Base-by-base conservation (phyloP, 2,888 invertebrate species). In the Elmis aenea region DNA sequence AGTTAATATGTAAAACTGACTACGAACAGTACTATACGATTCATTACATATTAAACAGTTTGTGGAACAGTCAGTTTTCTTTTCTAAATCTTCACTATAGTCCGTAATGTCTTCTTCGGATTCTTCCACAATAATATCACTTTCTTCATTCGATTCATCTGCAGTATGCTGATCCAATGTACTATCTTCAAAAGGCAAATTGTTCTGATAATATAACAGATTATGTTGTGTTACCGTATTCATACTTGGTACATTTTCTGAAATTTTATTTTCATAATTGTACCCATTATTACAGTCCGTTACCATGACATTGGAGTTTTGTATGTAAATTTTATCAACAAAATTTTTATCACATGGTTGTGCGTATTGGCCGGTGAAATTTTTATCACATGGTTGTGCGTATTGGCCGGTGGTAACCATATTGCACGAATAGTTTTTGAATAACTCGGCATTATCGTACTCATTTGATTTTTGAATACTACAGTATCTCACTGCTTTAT, bases 41-140 rank as follows among this genome's bases (percentile, higher is more conserved):
- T 55, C 45, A 48, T 66, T 64, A 38, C 68, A 69, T 25, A 68
- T 51, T 15, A 66, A 42, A 45, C 69, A 69, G 39, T 54, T 56
- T 16, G 48, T 52, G 33, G 49, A 42, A 42, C 51, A 50, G 39
- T 48, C 46, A 18, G 37, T 34, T 33, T 28, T 25, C 33, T 42
- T 26, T 6, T 55, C 57, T 14, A 51, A 48, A 39, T 57, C 56
- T 26, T 59, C 61, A 38, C 57, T 57, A 21, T 48, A 55, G 36
- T 61, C 59, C 3, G 54, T 55, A 22, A 54, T 41, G 30, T 62
- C 64, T 5, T 62, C 64, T 35, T 64, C 64, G 1, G 64, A 61
- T 42, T 67, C 67, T 55, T 67, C 67, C 5, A 67, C 67, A 33
- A 67, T 55, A 14, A 67, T 67, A 44, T 67, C 67, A 47, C 67